Evolutionary conservation across 2,113 vertebrate species (phyloP).

Genomic region (Garra rufa): DNA sequence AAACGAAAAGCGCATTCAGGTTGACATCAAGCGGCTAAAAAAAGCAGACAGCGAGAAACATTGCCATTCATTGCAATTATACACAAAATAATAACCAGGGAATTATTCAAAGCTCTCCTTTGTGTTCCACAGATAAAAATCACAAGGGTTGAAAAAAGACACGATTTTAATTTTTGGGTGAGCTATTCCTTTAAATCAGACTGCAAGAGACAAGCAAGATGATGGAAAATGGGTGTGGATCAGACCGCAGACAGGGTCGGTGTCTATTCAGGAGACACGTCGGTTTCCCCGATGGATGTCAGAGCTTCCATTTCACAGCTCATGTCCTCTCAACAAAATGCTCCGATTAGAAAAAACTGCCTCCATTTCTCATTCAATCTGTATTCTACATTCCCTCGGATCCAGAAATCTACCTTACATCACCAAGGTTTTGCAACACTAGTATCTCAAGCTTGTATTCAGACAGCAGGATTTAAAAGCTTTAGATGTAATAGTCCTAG

Average conservation of each 20-base stretch:
- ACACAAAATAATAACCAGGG: background rate
- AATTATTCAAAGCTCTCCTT: background rate
- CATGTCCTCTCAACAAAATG: background rate
- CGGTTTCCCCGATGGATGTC: background rate
- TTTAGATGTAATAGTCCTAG: too few relatives aligned
- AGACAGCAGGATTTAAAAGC: background rate
- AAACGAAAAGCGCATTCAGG: background rate
- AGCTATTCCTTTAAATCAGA: background rate
- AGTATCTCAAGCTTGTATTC: background rate
- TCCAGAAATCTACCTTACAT: background rate
- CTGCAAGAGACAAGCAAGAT: slow-evolving; percentile 3
- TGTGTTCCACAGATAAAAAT: background rate
- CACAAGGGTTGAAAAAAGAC: background rate
- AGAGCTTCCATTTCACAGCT: slow-evolving; percentile 5
- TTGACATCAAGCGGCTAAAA: background rate
- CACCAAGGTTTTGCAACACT: slow-evolving; percentile 1
- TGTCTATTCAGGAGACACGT: slow-evolving; percentile 5
- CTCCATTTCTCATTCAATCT: background rate
- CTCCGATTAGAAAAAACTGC: slow-evolving; percentile 4
- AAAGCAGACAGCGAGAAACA: background rate
- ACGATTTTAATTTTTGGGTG: background rate
- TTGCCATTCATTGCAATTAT: background rate
- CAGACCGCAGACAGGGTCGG: background rate
- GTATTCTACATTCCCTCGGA: background rate
- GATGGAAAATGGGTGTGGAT: background rate